Percentiles rank a stretch among this genome's conserved stretches.
Conservation (phyloP, 2,113 vertebrate genomes). For the Scomber japonicus region DNA sequence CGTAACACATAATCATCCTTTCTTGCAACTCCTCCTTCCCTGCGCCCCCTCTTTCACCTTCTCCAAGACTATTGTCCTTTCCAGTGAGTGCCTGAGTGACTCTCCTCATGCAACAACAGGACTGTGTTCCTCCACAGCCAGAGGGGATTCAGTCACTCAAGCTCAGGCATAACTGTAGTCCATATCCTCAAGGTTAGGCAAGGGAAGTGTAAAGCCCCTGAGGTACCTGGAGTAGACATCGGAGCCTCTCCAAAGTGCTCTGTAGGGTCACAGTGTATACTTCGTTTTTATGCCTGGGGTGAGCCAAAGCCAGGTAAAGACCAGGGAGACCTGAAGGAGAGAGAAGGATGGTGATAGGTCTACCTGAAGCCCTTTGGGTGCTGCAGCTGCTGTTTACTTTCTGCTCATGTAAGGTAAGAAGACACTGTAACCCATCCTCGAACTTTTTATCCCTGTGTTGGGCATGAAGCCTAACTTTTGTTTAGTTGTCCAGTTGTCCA, state of each 20-base stretch:
- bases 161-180: not conserved
- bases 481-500: not conserved
- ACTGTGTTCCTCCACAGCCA: conserved; percentile 32
- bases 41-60: conserved; percentile 37
- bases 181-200: conserved; percentile 5
- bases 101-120: conserved; percentile 40
- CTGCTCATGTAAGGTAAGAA: conserved; percentile 59
- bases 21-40: conserved; percentile 52
- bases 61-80: conserved; percentile 22
- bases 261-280: not conserved
- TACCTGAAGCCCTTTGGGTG: conserved; percentile 43
- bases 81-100: conserved; percentile 28
- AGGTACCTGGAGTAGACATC: not conserved
- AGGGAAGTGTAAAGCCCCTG: not conserved
- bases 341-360: conserved; percentile 39
- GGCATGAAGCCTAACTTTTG: not conserved
- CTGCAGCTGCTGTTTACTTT: conserved; percentile 52
- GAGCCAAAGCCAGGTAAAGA: conserved; percentile 27
- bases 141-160: conserved; percentile 22
- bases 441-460: not conserved
- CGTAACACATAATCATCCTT: conserved; percentile 31
- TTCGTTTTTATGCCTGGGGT: conserved; percentile 6
- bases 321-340: conserved; percentile 10
- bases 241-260: not conserved
- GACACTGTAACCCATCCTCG: not conserved